Base-by-base conservation (phyloP, 2,113 vertebrate genomes). In the Parotia lawesii region DNA sequence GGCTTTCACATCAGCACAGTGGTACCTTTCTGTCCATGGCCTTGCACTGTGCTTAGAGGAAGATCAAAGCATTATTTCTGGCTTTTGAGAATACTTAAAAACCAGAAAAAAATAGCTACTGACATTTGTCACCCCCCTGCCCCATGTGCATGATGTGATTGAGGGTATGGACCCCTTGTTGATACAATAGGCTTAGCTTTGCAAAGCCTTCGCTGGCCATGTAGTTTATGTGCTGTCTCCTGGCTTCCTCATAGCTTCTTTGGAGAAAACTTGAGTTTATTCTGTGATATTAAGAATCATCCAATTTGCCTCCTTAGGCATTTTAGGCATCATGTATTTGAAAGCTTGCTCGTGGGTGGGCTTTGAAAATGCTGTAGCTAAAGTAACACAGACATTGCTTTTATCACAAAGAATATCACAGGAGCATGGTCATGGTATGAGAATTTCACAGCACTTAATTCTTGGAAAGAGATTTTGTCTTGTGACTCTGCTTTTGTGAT, bases 81-180 rank as follows among this genome's bases (percentile, higher is more conserved):
- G 2, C 45, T 80, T 90, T 70, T 17, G 33, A 4, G 22, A 44
- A 7, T 33, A 27, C 42, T 56, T 87, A 38, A 42, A 78, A 40
- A 25, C 0, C 1, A 4, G 6, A 3, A 71, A 51, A 71, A 33
- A 31, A 12, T 9, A 60, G 3, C 20, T 72, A 10, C 22, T 6
- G 24, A 12, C 2, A 1, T 58, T 65, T 19, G 23, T 19, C 5
- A 33, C 2, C 5, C 19, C 2, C 2, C 1, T 10, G 6, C 6
- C 33, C 48, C 6, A 10, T 28, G 12, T 33, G 6, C 10, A 1
- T 40, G 27, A 33, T 47, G 14, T 58, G 5, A 16, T 8, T 51
- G 70, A 48, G 35, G 12, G 4, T 44, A 4, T 53, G 24, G 33
- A 58, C 15, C 15, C 5, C 13, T 14, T 58, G 66, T 28, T 13